phyloP scores from a whole-genome alignment of 2,113 vertebrate genomes.

The human (Homo sapiens) region DNA sequence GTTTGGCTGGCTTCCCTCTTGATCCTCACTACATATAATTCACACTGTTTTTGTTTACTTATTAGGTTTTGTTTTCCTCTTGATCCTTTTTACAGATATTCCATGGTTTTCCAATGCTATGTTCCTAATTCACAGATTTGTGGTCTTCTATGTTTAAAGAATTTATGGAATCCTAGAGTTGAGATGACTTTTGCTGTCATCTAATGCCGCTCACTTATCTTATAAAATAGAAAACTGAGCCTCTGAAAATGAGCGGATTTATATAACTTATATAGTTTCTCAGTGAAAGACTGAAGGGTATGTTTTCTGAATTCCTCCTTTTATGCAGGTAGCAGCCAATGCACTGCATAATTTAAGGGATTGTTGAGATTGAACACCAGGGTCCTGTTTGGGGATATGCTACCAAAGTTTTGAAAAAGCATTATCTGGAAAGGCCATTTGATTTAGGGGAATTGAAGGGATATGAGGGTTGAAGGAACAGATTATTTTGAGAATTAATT shows the following conservation, averaged over 20 bases:
- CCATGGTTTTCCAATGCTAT: not conserved
- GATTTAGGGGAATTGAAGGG: not conserved
- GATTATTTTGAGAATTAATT: not conserved
- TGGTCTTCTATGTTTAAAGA: not conserved
- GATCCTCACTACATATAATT: not conserved
- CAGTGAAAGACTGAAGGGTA: not conserved
- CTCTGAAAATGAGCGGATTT: not conserved
- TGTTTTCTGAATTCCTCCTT: not conserved
- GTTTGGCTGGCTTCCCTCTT: not conserved
- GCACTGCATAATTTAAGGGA: not conserved
- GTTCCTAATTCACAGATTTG: not conserved
- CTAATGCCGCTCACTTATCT: not conserved
- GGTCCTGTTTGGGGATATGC: not conserved
- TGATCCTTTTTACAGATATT: not conserved
- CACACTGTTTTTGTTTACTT: not conserved
- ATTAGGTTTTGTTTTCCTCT: not conserved
- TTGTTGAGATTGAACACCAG: not conserved
- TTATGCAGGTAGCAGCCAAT: not conserved
- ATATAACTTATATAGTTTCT: not conserved
- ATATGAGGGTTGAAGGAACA: not conserved
- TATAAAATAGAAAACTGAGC: not conserved
- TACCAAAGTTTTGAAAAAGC: not conserved
- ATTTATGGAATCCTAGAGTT: not conserved
- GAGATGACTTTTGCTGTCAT: not conserved
- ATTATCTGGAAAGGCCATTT: not conserved